These are phyloP conservation scores for Aleiodes testaceus DNA, from an alignment of 2,888 invertebrate species.

Conservation along the genomic window DNA sequence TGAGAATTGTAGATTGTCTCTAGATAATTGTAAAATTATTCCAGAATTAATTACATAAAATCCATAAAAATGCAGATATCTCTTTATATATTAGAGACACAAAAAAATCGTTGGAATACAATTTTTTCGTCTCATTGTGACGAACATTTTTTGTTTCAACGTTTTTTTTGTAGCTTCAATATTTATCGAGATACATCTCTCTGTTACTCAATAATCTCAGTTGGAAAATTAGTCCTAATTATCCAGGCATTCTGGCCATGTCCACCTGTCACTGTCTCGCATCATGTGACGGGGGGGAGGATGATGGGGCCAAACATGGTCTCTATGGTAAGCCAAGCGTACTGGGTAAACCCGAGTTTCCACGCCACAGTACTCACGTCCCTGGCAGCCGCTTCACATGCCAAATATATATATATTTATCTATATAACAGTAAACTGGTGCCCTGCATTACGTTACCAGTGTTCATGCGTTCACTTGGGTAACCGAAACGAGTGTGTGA, in stretches of 20 bases:
- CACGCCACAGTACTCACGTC: conserved; percentile 32
- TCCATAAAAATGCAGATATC: too few relatives aligned
- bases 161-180: not conserved
- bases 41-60: too few relatives aligned
- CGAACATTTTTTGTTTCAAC: not conserved
- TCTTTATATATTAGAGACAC: too few relatives aligned
- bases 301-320: conserved; percentile 15
- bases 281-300: not conserved
- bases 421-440: conserved; percentile 27
- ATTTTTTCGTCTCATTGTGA: too few relatives aligned
- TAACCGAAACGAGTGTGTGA: conserved; percentile 47
- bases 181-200: not conserved
- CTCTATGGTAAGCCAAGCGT: conserved; percentile 34
- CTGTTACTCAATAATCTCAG: not conserved
- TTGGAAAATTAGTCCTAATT: conserved; percentile 30
- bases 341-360: conserved; percentile 23
- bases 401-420: conserved; percentile 23
- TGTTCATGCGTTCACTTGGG: conserved; percentile 28
- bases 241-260: conserved; percentile 20
- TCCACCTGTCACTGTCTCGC: conserved; percentile 24
- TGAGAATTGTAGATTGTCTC: too few relatives aligned
- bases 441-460: conserved; percentile 27
- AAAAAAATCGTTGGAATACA: too few relatives aligned
- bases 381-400: conserved; percentile 19
- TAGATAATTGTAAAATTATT: too few relatives aligned